Percentiles rank a stretch among this genome's conserved stretches.
Evolutionary conservation across 2,888 invertebrate genomes (phyloP).

Genomic region (Aromia moschata): DNA sequence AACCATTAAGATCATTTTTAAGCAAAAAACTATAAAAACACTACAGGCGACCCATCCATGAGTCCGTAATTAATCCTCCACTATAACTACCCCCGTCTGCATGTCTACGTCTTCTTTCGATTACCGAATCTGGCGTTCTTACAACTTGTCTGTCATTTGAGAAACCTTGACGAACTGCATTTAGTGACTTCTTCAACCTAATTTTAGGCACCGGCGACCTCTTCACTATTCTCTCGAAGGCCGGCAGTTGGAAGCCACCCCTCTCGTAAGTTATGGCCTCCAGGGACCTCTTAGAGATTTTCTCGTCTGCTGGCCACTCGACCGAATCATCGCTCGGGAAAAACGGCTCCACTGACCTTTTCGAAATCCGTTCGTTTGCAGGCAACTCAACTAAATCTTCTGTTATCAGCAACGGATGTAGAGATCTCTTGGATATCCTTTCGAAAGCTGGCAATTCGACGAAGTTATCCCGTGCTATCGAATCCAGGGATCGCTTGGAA

Average conservation of each 20-base stretch:
- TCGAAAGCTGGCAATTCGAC: constrained; percentile 13
- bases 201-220: neutral
- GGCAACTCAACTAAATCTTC: neutral
- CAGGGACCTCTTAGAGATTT: constrained; percentile 3
- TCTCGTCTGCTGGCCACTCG: constrained; percentile 10
- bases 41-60: constrained; percentile 27
- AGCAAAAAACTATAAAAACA: neutral
- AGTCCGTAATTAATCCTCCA: constrained; percentile 11
- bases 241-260: neutral
- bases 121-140: constrained; percentile 9
- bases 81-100: constrained; percentile 4
- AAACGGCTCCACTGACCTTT: constrained; percentile 14
- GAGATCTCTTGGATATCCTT: constrained; percentile 15
- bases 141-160: too few relatives aligned
- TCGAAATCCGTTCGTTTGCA: constrained; percentile 16
- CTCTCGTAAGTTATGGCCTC: neutral
- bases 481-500: constrained; percentile 2
- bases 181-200: neutral
- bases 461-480: neutral
- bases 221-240: neutral
- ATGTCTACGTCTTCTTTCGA: constrained; percentile 19
- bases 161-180: neutral
- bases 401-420: neutral
- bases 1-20: constrained; percentile 6
- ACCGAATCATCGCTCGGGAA: too few relatives aligned